These are phyloP conservation scores for Papilio aristodemus DNA, from an alignment of 1,140 invertebrate genomes.

Conservation along the genomic window DNA sequence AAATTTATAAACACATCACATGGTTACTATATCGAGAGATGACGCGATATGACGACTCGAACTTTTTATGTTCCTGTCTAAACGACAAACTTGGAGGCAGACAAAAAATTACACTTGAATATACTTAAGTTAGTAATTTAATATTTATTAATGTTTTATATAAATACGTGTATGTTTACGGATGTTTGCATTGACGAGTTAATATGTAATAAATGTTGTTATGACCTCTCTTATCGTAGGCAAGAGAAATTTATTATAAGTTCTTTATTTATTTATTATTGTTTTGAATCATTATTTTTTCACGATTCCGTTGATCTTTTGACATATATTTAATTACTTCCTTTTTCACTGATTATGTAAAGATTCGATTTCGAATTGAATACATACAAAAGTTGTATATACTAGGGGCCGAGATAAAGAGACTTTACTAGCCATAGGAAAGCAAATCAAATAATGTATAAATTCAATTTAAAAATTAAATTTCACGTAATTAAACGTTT, in stretches of 20 bases:
- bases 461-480: too few relatives aligned
- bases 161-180: conserved; percentile 26
- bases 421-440: too few relatives aligned
- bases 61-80: conserved; percentile 27
- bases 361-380: neutral
- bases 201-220: neutral
- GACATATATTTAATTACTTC: neutral
- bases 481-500: too few relatives aligned
- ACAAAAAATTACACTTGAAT: conserved; percentile 4
- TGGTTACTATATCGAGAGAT: conserved; percentile 35
- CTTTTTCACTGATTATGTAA: neutral
- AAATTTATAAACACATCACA: conserved; percentile 5
- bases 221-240: conserved; percentile 1
- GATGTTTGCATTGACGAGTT: neutral
- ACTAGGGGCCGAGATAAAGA: too few relatives aligned
- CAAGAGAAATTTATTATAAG: neutral
- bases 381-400: too few relatives aligned
- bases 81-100: conserved; percentile 36
- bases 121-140: neutral
- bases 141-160: conserved; percentile 22
- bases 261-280: neutral
- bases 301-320: neutral
- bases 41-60: conserved; percentile 26
- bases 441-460: too few relatives aligned
- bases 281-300: neutral